These are phyloP conservation scores for Neogale vison DNA, from an alignment of 2,113 vertebrate species.

Conservation along the genomic window DNA sequence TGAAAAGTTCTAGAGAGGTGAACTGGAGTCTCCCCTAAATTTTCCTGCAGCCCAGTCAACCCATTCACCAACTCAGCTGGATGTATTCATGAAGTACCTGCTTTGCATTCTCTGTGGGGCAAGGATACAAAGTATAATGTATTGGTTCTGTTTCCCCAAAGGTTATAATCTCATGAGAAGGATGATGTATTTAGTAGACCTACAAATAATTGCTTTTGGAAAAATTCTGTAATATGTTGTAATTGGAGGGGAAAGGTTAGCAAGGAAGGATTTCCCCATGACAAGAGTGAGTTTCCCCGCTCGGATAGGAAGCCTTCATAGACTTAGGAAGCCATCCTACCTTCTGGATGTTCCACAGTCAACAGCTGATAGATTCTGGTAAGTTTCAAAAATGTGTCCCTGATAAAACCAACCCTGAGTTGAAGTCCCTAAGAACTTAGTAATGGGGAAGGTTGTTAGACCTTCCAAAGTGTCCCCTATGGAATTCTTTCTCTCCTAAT, in stretches of 20 bases:
- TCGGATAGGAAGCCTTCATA: not conserved
- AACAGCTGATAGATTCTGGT: not conserved
- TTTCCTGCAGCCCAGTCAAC: not conserved
- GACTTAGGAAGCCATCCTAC: not conserved
- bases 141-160: not conserved
- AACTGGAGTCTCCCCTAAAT: not conserved
- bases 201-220: not conserved
- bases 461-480: not conserved
- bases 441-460: not conserved
- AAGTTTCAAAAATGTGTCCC: not conserved
- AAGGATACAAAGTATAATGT: not conserved
- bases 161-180: not conserved
- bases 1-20: not conserved
- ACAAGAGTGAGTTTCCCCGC: not conserved
- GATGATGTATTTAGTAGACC: not conserved
- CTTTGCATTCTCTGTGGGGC: not conserved
- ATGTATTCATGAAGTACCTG: not conserved
- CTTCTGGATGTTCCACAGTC: not conserved
- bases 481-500: not conserved
- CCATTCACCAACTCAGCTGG: not conserved
- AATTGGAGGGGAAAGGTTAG: not conserved
- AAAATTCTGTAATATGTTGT: not conserved
- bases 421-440: not conserved
- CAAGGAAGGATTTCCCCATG: not conserved
- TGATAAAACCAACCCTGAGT: not conserved